Base-by-base conservation (phyloP, 2,797 vertebrate species). In the Coregonus sp. region DNA sequence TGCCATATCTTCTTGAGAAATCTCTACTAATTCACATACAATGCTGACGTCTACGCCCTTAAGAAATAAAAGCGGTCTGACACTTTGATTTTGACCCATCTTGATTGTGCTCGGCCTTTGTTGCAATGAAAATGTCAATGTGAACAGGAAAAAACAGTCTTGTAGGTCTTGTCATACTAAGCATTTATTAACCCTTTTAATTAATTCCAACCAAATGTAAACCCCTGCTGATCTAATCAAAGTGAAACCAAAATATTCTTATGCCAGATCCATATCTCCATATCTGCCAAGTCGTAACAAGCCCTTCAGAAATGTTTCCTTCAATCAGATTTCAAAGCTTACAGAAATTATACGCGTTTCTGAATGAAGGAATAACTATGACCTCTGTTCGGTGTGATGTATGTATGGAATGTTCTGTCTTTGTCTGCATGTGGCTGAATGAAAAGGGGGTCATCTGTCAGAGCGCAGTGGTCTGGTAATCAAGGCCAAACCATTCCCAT, bases 401-500 rank as follows among this genome's bases (percentile, higher is more conserved):
- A 56, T 47, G 9, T 47, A 11, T 20, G 37, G 75, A 47, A 59
- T 54, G 14, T 69, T 50, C 40, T 47, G 40, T 47, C 40, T 69
- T 9, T 65, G 35, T 75, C 20, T 75, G 61, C 66, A 12, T 75
- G 47, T 52, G 40, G 31, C 37, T 75, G 16, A 11, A 35, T 72
- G 68, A 54, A 79, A 77, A 40, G 25, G 29, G 31, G 78, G 70
- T 81, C 73, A 72, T 54, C 61, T 54, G 51, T 33, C 40, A 70
- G 11, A 68, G 25, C 15, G n/a, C 61, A 25, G 40, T 56, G 65
- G 25, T 50, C 33, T 70, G 25, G 70, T 77, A 74, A 76, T 61
- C 74, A 52, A 68, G 33, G 65, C 74, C 72, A 35, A 54, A 52
- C 67, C 59, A 72, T 72, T 68, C 35, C n/a, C 69, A 70, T 73